Base-by-base conservation (phyloP, 2,888 invertebrate species). In the Epinotia bilunana region DNA sequence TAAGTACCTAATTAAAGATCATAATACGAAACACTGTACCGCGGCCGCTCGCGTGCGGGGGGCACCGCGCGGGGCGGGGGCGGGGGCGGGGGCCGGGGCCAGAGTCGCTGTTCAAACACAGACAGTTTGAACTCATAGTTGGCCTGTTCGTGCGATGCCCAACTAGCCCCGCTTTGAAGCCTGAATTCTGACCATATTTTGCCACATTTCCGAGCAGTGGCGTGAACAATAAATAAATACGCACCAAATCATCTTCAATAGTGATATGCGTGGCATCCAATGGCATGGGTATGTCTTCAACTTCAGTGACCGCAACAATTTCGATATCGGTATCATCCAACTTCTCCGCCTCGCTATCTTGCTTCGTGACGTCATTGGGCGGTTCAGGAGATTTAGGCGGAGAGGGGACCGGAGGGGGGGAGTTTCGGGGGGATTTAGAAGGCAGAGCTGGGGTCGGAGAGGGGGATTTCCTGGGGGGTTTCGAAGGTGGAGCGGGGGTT, bases 281-380 rank as follows among this genome's bases (percentile, higher is more conserved):
- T 0, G 91, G 90, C 53, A 91, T 82, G 0, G 91, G 90, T 74
- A 91, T 92, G 75, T 91, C 89, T 6, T 79, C 78, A 2, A 91
- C 83, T 76, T 84, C 81, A n/a, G 87, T 81, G 12, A 87, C 86
- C 23, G 88, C 84, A 5, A 88, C 77, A 0, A 90, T 81, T 78
- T 88, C 86, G 0, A 89, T 3, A 4, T 90, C 88, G 11, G 79
- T 76, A 6, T 76, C 69, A 18, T 79, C 71, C 46, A 69, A 46
- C 71, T 67, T 68, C n/a, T 71, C 67, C 1, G 70, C 70, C 20
- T 75, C 73, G 46, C 57, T 57, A 46, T 53, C 71, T 18, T 2
- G 65, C 18, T n/a, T 20, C 49, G 58, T 46, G 16, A 33, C 53
- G n/a, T 16, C 49, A 49, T 16, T 1, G 16, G 58, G 61, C 39